Base-by-base conservation (phyloP, 2,888 invertebrate genomes). In the Apantesis nais region DNA sequence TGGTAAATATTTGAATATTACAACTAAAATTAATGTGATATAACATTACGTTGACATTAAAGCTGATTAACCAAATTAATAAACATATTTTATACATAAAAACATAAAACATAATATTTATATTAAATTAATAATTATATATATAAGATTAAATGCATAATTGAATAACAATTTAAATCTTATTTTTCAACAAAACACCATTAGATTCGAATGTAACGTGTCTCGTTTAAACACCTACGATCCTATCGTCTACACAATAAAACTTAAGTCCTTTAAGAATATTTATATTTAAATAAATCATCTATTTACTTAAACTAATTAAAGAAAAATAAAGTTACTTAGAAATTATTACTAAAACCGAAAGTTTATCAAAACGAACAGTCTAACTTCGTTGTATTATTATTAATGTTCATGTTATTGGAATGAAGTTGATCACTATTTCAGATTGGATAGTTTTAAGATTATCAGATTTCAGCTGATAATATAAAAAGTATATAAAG, bases 191-290 rank as follows among this genome's bases (percentile, higher is more conserved):
- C 86, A 58, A 85, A 88, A 90, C 88, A 89, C 86, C 89, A 87
- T 86, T 74, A 88, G 86, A 89, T 89, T 88, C 83, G 85, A 89
- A 86, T 83, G 68, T 76, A 70, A 85, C 90, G 88, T 90, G 89
- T 88, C 88, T 74, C 74, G 75, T 80, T 86, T 71, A 74, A 70
- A 39, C 29, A 66, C 74, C 78, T 73, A 74, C 60, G 73, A 70
- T 65, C 67, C 65, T 74, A 81, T 75, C 34, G 72, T 71, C 74
- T 29, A 84, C 65, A 76, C 70, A 74, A 52, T 66, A 60, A 68
- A 76, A 76, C 69, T 78, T 79, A 80, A 78, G 61, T 88, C 87
- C 89, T 88, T 89, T 79, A 81, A 90, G 88, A 88, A 88, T 86
- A 85, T 85, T 72, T 25, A 66, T 44, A 44, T 39, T 29, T 79